phyloP scores from a whole-genome alignment of 2,113 vertebrate species.

The Cyrtonyx montezumae region DNA sequence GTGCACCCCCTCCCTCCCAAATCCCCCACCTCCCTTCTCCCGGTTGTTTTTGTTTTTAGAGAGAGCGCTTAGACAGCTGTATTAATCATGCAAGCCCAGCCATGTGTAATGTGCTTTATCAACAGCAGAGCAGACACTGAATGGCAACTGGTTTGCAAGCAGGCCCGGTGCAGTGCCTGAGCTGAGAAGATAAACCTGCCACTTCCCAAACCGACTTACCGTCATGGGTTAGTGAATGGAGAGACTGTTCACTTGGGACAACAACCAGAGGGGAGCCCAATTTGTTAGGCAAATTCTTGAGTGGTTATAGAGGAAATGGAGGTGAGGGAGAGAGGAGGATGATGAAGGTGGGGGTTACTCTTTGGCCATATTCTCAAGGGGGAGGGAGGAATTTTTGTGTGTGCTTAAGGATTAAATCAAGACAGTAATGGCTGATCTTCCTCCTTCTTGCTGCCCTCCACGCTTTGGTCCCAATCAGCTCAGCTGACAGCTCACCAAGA shows the following conservation, averaged over 20 bases:
- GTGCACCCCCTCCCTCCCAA: neutral
- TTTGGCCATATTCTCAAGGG: neutral
- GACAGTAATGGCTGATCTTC: neutral
- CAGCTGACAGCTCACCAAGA: neutral
- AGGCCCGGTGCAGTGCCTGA: slow-evolving; percentile 68
- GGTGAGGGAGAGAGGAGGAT: neutral
- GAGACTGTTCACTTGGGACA: slow-evolving; percentile 78
- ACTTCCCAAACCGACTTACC: slow-evolving; percentile 68
- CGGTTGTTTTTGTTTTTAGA: slow-evolving; percentile 71
- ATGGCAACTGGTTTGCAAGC: slow-evolving; percentile 69
- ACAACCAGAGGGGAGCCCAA: slow-evolving; percentile 76
- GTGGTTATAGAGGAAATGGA: slow-evolving; percentile 39
- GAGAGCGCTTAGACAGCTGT: slow-evolving; percentile 72
- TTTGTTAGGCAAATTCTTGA: slow-evolving; percentile 60
- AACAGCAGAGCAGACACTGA: slow-evolving; percentile 76
- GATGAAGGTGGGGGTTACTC: neutral
- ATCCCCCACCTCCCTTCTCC: slow-evolving; percentile 15
- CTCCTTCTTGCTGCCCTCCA: neutral
- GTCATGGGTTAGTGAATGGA: slow-evolving; percentile 76
- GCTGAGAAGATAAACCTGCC: slow-evolving; percentile 76
- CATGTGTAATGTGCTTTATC: slow-evolving; percentile 83
- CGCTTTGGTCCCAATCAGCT: neutral
- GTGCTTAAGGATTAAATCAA: neutral
- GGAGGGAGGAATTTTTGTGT: neutral
- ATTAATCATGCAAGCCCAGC: slow-evolving; percentile 81